These are phyloP conservation scores for Autographa gamma DNA, from an alignment of 2,888 invertebrate species.

Conservation along the genomic window DNA sequence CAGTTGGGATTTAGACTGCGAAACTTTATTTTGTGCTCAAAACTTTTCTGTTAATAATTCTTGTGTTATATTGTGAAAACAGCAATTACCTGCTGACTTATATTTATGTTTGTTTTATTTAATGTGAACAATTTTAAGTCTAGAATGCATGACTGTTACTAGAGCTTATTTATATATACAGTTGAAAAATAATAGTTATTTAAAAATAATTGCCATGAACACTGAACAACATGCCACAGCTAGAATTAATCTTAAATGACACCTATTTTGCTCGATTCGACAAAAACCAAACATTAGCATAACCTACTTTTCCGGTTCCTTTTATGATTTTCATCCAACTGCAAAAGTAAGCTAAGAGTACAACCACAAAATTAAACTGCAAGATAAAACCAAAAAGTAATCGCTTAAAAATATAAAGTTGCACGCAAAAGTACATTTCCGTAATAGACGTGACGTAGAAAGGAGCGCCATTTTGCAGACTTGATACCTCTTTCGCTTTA, in stretches of 20 bases:
- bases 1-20: slow-evolving; percentile 47
- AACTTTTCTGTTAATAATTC: slow-evolving; percentile 53
- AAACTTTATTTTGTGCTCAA: slow-evolving; percentile 53
- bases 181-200: too few relatives aligned
- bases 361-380: background rate
- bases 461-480: slow-evolving; percentile 41
- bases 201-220: too few relatives aligned
- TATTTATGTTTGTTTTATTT: slow-evolving; percentile 35
- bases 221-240: too few relatives aligned
- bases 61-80: slow-evolving; percentile 56
- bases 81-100: slow-evolving; percentile 41
- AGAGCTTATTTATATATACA: too few relatives aligned
- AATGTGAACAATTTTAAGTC: slow-evolving; percentile 9
- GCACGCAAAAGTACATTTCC: slow-evolving; percentile 7
- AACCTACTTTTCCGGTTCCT: too few relatives aligned
- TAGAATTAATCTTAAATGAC: too few relatives aligned
- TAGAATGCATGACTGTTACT: too few relatives aligned
- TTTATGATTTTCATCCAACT: background rate
- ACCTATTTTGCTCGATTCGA: too few relatives aligned
- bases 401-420: background rate
- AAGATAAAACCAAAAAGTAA: slow-evolving; percentile 4
- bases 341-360: background rate
- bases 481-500: slow-evolving; percentile 48
- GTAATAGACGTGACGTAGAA: slow-evolving; percentile 9
- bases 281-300: too few relatives aligned